Conservation (phyloP, 2,797 vertebrate species). For the Poecilia wingei region DNA sequence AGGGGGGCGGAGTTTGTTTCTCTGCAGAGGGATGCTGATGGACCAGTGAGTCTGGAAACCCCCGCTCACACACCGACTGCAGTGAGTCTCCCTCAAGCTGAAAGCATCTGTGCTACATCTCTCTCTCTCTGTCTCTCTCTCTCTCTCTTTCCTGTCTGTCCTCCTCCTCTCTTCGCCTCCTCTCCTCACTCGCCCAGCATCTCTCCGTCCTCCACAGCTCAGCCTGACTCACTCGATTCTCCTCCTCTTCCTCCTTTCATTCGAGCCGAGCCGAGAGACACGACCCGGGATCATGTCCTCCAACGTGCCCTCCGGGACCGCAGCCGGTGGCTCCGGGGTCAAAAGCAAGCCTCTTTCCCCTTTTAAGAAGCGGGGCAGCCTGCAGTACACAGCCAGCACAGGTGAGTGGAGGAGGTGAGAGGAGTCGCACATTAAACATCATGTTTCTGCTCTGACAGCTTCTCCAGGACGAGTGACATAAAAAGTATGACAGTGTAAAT, state of each 20-base stretch:
- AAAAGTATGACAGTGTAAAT: neutral
- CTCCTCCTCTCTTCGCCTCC: neutral
- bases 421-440: neutral
- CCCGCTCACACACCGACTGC: constrained; percentile 52
- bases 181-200: constrained; percentile 22
- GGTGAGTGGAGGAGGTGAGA: constrained; percentile 80
- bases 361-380: constrained; percentile 89
- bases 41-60: constrained; percentile 64
- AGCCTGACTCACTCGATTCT: constrained; percentile 56
- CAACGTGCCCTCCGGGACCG: constrained; percentile 67
- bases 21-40: constrained; percentile 75
- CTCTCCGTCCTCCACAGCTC: constrained; percentile 50
- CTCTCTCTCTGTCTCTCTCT: constrained; percentile 3
- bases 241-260: constrained; percentile 22
- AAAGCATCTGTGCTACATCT: constrained; percentile 51
- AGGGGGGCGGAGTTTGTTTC: constrained; percentile 73
- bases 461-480: neutral
- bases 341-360: constrained; percentile 82
- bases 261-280: constrained; percentile 34
- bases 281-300: constrained; percentile 78
- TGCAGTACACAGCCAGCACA: constrained; percentile 86
- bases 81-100: constrained; percentile 53
- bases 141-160: constrained; percentile 11
- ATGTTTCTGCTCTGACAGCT: neutral
- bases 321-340: constrained; percentile 40